These are phyloP conservation scores for Promerops cafer DNA, from an alignment of 2,113 vertebrate species.

Conservation along the genomic window DNA sequence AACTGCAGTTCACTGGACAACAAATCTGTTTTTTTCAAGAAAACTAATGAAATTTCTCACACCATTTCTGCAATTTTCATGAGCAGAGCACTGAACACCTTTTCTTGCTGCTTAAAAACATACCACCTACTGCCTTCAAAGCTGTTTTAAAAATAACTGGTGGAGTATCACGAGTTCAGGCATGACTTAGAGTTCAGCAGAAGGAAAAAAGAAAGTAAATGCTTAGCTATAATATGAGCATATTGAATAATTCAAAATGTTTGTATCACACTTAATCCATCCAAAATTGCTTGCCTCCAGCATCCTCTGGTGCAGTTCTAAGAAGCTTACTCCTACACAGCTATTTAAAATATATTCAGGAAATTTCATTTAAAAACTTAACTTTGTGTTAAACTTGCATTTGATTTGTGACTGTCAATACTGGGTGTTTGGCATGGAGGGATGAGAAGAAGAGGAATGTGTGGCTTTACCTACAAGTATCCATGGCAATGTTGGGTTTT, in stretches of 20 bases:
- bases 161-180: conserved; percentile 33
- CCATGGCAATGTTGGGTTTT: neutral
- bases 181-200: conserved; percentile 46
- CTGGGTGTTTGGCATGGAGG: neutral
- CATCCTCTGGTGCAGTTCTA: neutral
- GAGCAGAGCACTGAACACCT: neutral
- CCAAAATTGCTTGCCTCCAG: conserved; percentile 29
- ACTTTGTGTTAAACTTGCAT: neutral
- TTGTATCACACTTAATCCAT: conserved; percentile 36
- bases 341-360: neutral
- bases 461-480: neutral
- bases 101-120: conserved; percentile 24
- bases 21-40: neutral
- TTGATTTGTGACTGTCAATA: neutral
- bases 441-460: neutral
- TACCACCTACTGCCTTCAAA: conserved; percentile 46
- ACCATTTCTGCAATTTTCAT: neutral
- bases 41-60: neutral
- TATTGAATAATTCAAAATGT: conserved; percentile 44
- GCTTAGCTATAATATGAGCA: conserved; percentile 13
- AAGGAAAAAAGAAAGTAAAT: neutral
- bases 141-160: conserved; percentile 29
- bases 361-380: neutral
- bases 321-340: conserved; percentile 5
- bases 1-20: neutral